Percentiles rank a stretch among this genome's conserved stretches.
Evolutionary conservation across 2,888 invertebrate genomes (phyloP).

Genomic region (Tyria jacobaeae): DNA sequence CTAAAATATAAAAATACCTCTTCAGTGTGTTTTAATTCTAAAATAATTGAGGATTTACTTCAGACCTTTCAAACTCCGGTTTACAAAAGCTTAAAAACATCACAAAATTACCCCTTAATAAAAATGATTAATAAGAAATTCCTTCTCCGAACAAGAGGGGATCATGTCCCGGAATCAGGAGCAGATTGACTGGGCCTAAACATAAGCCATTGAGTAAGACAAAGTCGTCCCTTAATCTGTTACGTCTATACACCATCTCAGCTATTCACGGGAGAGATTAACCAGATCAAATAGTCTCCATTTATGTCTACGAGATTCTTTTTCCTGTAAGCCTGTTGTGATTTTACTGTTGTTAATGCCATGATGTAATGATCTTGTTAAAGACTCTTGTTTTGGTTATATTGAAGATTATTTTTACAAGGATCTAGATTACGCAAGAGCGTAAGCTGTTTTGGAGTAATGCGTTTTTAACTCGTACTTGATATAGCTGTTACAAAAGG

Average conservation of each 20-base stretch:
- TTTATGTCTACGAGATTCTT: constrained; percentile 54
- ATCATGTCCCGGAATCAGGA: constrained; percentile 41
- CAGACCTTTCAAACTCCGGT: not conserved
- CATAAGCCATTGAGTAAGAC: constrained; percentile 74
- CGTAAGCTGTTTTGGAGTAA: not conserved
- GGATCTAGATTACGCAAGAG: constrained; percentile 32
- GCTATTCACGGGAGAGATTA: constrained; percentile 72
- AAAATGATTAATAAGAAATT: constrained; percentile 42
- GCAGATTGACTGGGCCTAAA: constrained; percentile 61
- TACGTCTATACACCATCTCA: constrained; percentile 61
- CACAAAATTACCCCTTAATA: too few species aligned
- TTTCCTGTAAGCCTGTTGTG: constrained; percentile 50
- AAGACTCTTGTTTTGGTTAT: constrained; percentile 32
- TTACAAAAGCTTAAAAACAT: constrained; percentile 6
- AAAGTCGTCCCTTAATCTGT: constrained; percentile 68
- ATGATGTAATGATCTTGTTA: constrained; percentile 31
- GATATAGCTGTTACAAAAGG: not conserved
- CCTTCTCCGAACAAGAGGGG: constrained; percentile 48
- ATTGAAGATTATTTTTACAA: constrained; percentile 23
- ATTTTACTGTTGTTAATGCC: constrained; percentile 35
- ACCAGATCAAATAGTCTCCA: constrained; percentile 64
- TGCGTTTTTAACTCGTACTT: not conserved
- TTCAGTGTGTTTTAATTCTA: not conserved
- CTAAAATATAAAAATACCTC: too few species aligned
- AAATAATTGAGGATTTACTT: not conserved